Evolutionary conservation across 2,113 vertebrate genomes (phyloP), one percentile per base, ranked within the genome.

Genomic region (Tauraco erythrolophus): DNA sequence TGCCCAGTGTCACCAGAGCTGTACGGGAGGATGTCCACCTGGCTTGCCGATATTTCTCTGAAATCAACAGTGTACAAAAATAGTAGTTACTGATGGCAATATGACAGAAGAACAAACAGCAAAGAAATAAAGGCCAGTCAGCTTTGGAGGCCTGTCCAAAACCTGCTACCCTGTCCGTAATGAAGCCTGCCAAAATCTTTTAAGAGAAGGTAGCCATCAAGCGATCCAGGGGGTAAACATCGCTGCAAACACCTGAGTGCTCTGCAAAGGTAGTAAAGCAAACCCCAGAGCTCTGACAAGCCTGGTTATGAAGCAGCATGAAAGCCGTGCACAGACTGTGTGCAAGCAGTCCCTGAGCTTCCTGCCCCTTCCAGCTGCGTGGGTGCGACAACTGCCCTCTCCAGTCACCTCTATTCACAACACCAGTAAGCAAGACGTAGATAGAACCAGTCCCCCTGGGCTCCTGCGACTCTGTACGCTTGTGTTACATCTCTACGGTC

Each of bases 221-320:
- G 60, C 39, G 61, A 94, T 57, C 10, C 43, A 1, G 43, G 91
- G 89, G 46, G 35, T 77, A 95, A 84, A 81, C 93, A 46, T 51
- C 72, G 84, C 75, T 78, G 91, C 61, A 41, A 60, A 56, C n/a
- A 60, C 46, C n/a, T 87, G 88, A 92, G 76, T 31, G 54, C 88
- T 86, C 90, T 88, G 84, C 14, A 86, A 51, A 48, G 70, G 89
- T 58, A 96, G 95, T 90, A 89, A 94, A 94, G 89, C 92, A 90
- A 96, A 80, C 24, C 66, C 83, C 68, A 58, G 94, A 84, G 95
- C 88, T 30, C 69, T 10, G 89, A 30, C 82, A 58, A 5, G 68
- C 68, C 89, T 37, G 54, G 65, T 89, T 41, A 58, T 7, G 37
- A 69, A 93, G 75, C 89, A 33, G 72, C 18, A 2, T 4, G 22